Conservation (phyloP, 2,888 invertebrate species). For the Noctua janthe region DNA sequence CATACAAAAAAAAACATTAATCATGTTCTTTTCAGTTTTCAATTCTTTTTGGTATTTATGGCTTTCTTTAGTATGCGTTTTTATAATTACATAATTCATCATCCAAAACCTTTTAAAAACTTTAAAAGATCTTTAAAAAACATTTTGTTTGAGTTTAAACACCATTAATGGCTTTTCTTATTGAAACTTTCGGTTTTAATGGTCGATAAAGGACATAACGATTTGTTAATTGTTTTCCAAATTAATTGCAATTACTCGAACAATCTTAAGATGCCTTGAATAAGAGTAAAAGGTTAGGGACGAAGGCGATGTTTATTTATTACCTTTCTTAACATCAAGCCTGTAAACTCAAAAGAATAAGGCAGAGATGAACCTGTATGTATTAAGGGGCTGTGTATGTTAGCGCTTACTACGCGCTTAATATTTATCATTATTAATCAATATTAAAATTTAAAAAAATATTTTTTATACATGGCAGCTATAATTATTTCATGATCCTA, state of each 20-base stretch:
- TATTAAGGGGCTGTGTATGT: not conserved
- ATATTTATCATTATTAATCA: too few relatives aligned
- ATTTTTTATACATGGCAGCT: too few relatives aligned
- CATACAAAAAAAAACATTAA: not conserved
- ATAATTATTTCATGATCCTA: too few relatives aligned
- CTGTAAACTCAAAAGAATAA: not conserved
- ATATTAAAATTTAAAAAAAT: too few relatives aligned
- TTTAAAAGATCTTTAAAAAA: slow-evolving; percentile 28
- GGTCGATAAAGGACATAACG: slow-evolving; percentile 58
- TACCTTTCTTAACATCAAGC: not conserved
- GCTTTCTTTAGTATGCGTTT: not conserved
- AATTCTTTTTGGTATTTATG: not conserved
- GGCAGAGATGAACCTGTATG: not conserved
- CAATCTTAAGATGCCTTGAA: slow-evolving; percentile 32
- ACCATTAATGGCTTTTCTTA: slow-evolving; percentile 48
- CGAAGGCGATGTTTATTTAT: not conserved
- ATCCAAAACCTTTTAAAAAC: slow-evolving; percentile 31
- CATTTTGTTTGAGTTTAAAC: slow-evolving; percentile 47
- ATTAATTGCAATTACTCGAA: slow-evolving; percentile 53
- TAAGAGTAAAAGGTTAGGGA: not conserved
- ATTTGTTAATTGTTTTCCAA: slow-evolving; percentile 61
- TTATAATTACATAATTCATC: slow-evolving; percentile 9
- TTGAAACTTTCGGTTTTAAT: slow-evolving; percentile 46
- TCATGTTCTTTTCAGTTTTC: not conserved
- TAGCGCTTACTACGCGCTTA: too few relatives aligned